A percentile compares a stretch with the other conserved stretches of the same genome.
Conservation (phyloP, 2,888 invertebrate species). For the Ganaspis brasiliensis region DNA sequence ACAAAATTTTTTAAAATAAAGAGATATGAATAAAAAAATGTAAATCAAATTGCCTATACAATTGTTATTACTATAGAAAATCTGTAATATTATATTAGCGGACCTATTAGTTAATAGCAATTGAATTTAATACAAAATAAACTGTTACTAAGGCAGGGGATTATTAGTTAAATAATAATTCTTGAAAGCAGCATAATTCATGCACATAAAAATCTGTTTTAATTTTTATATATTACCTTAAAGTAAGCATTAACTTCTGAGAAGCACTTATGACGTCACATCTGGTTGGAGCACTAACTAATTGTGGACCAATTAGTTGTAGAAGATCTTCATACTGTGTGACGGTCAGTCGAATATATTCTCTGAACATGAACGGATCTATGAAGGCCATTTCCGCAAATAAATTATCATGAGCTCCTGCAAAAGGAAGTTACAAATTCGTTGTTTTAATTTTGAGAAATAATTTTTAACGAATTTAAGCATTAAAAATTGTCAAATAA, state of each 20-base stretch:
- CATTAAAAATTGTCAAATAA: too few relatives aligned
- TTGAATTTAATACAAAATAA: too few relatives aligned
- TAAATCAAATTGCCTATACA: too few relatives aligned
- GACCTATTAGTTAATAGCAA: too few relatives aligned
- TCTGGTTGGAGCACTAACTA: background rate
- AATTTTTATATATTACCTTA: background rate
- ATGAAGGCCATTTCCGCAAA: background rate
- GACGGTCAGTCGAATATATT: background rate
- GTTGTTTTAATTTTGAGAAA: too few relatives aligned
- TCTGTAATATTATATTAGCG: too few relatives aligned
- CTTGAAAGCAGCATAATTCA: background rate
- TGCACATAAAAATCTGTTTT: background rate
- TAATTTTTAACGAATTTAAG: too few relatives aligned
- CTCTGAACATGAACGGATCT: background rate
- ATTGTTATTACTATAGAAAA: too few relatives aligned
- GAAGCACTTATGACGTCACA: background rate
- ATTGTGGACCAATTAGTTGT: background rate
- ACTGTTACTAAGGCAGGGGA: too few relatives aligned
- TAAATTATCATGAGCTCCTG: background rate
- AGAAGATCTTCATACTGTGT: background rate
- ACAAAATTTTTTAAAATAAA: slow-evolving; percentile 45
- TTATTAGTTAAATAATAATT: too few relatives aligned
- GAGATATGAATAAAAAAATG: slow-evolving; percentile 41
- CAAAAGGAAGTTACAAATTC: background rate
- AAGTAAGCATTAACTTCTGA: background rate